Evolutionary conservation across 2,797 vertebrate species (phyloP).

Genomic region (Neoniphon sammara): DNA sequence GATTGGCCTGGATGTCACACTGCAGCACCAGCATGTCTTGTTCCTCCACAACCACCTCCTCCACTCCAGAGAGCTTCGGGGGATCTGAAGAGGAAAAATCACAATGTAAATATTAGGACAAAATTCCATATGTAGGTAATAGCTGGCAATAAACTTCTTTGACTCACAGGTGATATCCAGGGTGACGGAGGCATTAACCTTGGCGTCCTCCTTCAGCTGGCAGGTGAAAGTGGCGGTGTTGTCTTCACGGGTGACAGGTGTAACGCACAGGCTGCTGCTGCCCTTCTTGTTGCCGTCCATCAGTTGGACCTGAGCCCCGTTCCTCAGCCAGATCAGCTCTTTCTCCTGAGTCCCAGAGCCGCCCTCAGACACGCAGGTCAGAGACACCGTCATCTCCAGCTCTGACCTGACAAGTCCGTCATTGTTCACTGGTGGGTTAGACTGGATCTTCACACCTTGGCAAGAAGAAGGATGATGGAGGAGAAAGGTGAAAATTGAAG

Average conservation of each 20-base stretch:
- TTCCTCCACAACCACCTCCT: constrained; percentile 71
- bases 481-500: not conserved
- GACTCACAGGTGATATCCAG: constrained; percentile 92
- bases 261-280: constrained; percentile 87
- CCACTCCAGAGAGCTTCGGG: constrained; percentile 79
- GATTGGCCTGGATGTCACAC: constrained; percentile 87
- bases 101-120: not conserved
- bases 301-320: constrained; percentile 73
- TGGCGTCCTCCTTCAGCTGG: constrained; percentile 75
- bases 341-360: constrained; percentile 11
- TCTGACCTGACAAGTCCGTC: constrained; percentile 58
- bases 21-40: constrained; percentile 66
- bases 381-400: constrained; percentile 63
- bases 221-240: constrained; percentile 87
- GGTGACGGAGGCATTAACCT: constrained; percentile 78
- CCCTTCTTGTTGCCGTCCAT: constrained; percentile 82
- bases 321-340: constrained; percentile 90
- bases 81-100: constrained; percentile 78
- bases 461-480: not conserved
- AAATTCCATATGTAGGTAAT: too few species aligned
- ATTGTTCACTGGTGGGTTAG: not conserved
- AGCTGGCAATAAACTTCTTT: not conserved
- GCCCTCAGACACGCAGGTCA: constrained; percentile 64
- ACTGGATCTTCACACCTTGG: constrained; percentile 60
- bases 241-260: constrained; percentile 80